Base-by-base conservation (phyloP, 2,113 vertebrate genomes). In the Sylvicapra grimmia region DNA sequence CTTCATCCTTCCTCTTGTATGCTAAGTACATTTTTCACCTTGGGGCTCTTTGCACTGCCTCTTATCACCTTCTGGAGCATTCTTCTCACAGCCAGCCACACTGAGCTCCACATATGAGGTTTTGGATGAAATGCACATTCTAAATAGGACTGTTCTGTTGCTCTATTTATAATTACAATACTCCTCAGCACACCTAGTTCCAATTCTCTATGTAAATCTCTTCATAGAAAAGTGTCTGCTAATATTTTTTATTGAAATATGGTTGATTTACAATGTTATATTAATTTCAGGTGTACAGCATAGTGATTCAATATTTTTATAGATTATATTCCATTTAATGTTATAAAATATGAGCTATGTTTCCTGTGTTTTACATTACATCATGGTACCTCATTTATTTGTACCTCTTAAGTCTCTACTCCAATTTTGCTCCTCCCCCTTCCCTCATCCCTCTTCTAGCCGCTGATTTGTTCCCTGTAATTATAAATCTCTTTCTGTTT, bases 1-100 rank as follows among this genome's bases (percentile, higher is more conserved):
- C n/a, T 6, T 27, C 44, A 6, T 12, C 3, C 2, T 11, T 23
- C 5, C 29, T 72, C 8, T 8, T 2, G 2, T 0, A 47, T 4
- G 0, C 80, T 12, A 33, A n/a, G 40, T 31, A 77, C 36, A 1
- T 4, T 53, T 53, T 58, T 4, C 3, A 31, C 23, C 9, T 16
- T 31, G 21, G n/a, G 18, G 13, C 16, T 27, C 6, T 80, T 25
- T 44, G 16, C 9, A 29, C 0, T 4, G 6, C 1, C 47, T 33
- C 3, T 19, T 2, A 16, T 29, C 6, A 11, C 58, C 44, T 27
- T 19, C 44, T 12, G 14, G 7, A 44, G 18, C 12, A 21, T 59
- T 49, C 16, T 49, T 61, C 53, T 27, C 13, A 19, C 14, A 23
- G 5, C 0, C 25, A 93, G 2, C 1, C 4, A 75, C 18, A 40